phyloP scores from a whole-genome alignment of 1,140 invertebrate species.

The Diorhabda elongata region DNA sequence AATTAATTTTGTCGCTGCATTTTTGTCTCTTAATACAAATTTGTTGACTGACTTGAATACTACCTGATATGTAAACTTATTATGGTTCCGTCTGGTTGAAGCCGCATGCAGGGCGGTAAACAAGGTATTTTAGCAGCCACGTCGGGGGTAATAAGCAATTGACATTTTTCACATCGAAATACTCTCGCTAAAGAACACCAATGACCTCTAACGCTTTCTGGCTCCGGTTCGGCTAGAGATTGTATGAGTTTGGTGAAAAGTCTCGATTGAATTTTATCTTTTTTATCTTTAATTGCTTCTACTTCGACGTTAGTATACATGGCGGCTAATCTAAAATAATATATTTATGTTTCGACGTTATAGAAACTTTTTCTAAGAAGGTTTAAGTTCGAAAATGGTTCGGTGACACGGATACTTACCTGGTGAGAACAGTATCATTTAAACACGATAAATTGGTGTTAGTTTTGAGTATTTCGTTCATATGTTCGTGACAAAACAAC shows the following conservation, averaged over 20 bases:
- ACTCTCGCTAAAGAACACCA: slow-evolving; percentile 71
- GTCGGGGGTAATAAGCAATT: slow-evolving; percentile 56
- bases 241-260: slow-evolving; percentile 79
- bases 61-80: slow-evolving; percentile 64
- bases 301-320: slow-evolving; percentile 77
- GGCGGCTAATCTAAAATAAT: slow-evolving; percentile 59
- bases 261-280: slow-evolving; percentile 78
- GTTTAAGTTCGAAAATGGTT: no score
- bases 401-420: slow-evolving; percentile 46
- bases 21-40: no score
- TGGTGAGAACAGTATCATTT: slow-evolving; percentile 71
- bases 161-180: slow-evolving; percentile 53
- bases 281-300: slow-evolving; percentile 71
- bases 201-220: slow-evolving; percentile 70
- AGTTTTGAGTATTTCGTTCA: slow-evolving; percentile 74
- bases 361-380: no score
- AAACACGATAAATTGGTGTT: slow-evolving; percentile 76
- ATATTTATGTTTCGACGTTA: no score
- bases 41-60: no score
- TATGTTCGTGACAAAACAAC: slow-evolving; percentile 72
- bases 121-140: slow-evolving; percentile 65
- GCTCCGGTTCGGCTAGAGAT: slow-evolving; percentile 64
- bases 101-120: slow-evolving; percentile 61
- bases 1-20: no score
- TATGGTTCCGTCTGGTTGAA: slow-evolving; percentile 66